Conservation (phyloP, 1,140 invertebrate species). For the Megalonaias nervosa region DNA sequence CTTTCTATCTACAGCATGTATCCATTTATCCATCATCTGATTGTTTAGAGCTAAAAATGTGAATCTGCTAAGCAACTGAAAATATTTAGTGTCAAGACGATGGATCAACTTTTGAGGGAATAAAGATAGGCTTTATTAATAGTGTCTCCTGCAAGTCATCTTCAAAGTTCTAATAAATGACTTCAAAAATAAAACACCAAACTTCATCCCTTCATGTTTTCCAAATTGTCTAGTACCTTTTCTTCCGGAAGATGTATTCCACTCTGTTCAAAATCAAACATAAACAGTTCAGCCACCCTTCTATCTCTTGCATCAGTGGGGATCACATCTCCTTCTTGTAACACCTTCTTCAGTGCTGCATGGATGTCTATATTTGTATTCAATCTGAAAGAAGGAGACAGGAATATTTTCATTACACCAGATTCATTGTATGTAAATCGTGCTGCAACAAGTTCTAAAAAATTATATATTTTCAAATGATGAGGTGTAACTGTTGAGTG, state of each 20-base stretch:
- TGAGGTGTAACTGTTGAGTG: not conserved
- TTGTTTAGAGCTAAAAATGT: too few relatives aligned
- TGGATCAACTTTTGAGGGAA: too few relatives aligned
- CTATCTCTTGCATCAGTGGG: conserved; percentile 83
- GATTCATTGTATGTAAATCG: not conserved
- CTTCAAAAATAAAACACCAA: too few relatives aligned
- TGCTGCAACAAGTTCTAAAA: not conserved
- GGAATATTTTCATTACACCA: not conserved
- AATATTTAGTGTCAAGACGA: too few relatives aligned
- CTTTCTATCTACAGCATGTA: too few relatives aligned
- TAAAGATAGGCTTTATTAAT: too few relatives aligned
- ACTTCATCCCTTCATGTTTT: too few relatives aligned
- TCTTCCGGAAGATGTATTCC: conserved; percentile 93
- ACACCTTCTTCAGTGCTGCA: conserved; percentile 80
- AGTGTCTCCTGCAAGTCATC: too few relatives aligned
- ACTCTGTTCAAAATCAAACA: conserved; percentile 97
- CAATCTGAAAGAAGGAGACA: conserved; percentile 71
- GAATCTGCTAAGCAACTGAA: too few relatives aligned
- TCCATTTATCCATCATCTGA: too few relatives aligned
- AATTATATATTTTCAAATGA: not conserved
- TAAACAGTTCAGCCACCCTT: conserved; percentile 89
- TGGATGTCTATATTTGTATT: conserved; percentile 93
- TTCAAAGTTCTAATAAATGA: too few relatives aligned
- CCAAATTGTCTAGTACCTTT: conserved; percentile 55
- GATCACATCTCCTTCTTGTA: conserved; percentile 80